phyloP scores from a whole-genome alignment of 2,113 vertebrate species.

The Petromus typicus region DNA sequence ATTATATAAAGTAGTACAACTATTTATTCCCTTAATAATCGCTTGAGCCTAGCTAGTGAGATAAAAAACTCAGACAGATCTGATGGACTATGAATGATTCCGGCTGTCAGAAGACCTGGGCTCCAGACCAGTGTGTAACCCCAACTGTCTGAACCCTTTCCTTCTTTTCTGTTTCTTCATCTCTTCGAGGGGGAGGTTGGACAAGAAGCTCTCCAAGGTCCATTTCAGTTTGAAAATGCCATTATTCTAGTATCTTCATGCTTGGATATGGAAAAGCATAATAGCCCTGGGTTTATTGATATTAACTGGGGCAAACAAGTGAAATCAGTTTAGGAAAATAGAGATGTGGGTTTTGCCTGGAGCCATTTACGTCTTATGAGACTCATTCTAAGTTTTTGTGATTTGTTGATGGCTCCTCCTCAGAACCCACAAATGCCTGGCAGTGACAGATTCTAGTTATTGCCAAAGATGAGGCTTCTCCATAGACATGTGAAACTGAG shows the following conservation, averaged over 20 bases:
- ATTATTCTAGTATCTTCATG: slow-evolving; percentile 49
- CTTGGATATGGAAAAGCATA: slow-evolving; percentile 43
- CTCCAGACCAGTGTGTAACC: not conserved
- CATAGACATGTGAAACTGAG: slow-evolving; percentile 30
- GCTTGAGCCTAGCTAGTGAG: not conserved
- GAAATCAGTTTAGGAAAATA: slow-evolving; percentile 78
- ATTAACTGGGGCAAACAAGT: slow-evolving; percentile 78
- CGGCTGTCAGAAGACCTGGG: not conserved
- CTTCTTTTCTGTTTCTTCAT: not conserved
- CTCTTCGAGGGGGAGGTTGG: slow-evolving; percentile 5
- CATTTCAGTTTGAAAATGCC: slow-evolving; percentile 23
- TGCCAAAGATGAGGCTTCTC: not conserved
- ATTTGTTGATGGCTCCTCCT: slow-evolving; percentile 55
- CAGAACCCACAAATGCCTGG: not conserved
- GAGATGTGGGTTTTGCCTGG: slow-evolving; percentile 59
- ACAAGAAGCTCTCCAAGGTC: slow-evolving; percentile 42
- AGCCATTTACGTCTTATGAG: slow-evolving; percentile 67
- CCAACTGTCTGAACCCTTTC: not conserved
- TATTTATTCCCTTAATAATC: not conserved
- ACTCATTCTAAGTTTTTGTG: slow-evolving; percentile 35
- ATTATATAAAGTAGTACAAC: not conserved
- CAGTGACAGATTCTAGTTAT: not conserved
- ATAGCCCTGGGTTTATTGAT: slow-evolving; percentile 69
- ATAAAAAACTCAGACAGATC: not conserved
- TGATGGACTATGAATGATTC: fast-evolving